phyloP scores from a whole-genome alignment of 2,113 vertebrate genomes.

The Hemichromis elongatus region DNA sequence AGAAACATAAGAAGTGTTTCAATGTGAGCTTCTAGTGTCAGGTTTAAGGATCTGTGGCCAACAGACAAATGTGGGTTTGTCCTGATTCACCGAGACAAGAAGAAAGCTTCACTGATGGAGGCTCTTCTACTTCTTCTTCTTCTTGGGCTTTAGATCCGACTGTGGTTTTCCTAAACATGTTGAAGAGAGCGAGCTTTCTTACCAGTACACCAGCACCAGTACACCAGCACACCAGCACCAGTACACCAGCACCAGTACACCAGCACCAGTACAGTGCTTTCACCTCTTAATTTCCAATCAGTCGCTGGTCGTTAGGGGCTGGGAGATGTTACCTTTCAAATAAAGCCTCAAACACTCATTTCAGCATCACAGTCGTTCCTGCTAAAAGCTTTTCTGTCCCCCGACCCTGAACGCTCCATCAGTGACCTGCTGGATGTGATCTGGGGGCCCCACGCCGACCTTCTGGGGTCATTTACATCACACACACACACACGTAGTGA shows the following conservation, averaged over 20 bases:
- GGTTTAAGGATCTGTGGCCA: background rate
- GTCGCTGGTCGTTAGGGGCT: background rate
- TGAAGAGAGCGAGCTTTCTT: background rate
- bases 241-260: no score
- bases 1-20: background rate
- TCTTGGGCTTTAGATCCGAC: background rate
- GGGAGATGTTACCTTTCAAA: background rate
- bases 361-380: background rate
- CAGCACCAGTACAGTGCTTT: accelerated
- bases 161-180: accelerated
- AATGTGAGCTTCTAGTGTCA: background rate
- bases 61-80: background rate
- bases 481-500: background rate
- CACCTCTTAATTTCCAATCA: background rate
- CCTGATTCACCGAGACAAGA: background rate
- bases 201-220: no score
- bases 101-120: background rate
- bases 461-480: background rate
- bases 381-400: background rate
- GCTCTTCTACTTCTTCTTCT: background rate
- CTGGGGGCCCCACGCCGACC: background rate
- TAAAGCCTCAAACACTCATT: background rate
- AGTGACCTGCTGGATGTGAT: background rate
- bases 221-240: no score
- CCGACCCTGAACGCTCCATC: background rate